Evolutionary conservation across 2,113 vertebrate species (phyloP).

Genomic region (Nibea albiflora): DNA sequence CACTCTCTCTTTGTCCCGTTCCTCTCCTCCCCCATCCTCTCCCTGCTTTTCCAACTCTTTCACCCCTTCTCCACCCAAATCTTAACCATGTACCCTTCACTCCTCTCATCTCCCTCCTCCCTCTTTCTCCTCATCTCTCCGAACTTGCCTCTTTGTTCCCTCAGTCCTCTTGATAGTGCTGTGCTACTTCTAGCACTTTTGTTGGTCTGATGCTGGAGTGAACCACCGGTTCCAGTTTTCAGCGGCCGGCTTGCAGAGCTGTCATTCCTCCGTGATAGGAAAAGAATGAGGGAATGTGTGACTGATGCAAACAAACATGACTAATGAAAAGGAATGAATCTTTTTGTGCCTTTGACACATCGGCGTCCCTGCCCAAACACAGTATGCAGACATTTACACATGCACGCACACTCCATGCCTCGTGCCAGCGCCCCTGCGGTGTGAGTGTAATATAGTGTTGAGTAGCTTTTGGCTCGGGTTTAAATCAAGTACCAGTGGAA

Average conservation of each 20-base stretch:
- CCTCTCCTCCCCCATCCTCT: not conserved
- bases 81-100: not conserved
- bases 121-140: not conserved
- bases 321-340: conserved; percentile 67
- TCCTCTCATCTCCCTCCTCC: conserved; percentile 7
- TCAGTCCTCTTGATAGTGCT: not conserved
- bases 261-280: conserved; percentile 13
- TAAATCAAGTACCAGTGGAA: conserved; percentile 22
- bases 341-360: conserved; percentile 56
- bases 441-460: conserved; percentile 25
- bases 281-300: conserved; percentile 13
- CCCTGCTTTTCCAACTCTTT: conserved; percentile 43
- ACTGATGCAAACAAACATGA: conserved; percentile 46
- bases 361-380: conserved; percentile 51
- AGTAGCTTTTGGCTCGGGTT: conserved; percentile 33
- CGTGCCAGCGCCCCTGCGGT: conserved; percentile 7
- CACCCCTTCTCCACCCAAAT: conserved; percentile 43
- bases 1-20: conserved; percentile 5
- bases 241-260: conserved; percentile 9
- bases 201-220: not conserved
- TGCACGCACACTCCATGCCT: not conserved
- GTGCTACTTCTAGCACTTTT: not conserved
- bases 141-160: conserved; percentile 31
- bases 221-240: conserved; percentile 46
- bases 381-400: conserved; percentile 9